Conservation (phyloP, 2,113 vertebrate genomes). For the Apodemus sylvaticus region DNA sequence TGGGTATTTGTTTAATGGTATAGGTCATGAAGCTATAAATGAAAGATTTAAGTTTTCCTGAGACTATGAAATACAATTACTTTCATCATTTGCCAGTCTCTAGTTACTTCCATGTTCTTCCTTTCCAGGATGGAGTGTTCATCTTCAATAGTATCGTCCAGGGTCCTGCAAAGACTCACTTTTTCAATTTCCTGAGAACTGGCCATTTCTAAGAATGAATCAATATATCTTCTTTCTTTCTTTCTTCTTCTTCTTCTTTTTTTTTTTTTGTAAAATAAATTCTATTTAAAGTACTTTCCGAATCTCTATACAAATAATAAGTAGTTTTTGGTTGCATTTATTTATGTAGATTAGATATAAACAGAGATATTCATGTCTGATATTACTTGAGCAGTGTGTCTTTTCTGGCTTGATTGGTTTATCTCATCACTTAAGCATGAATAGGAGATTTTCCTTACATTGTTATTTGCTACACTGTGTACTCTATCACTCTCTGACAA, state of each 20-base stretch:
- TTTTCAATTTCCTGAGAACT: background rate
- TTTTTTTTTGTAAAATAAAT: background rate
- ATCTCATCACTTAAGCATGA: slow-evolving; percentile 6
- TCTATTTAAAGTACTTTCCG: background rate
- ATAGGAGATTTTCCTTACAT: background rate
- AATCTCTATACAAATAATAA: background rate
- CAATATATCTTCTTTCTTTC: background rate
- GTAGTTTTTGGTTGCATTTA: background rate
- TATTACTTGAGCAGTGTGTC: background rate
- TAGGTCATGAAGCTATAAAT: slow-evolving; percentile 44
- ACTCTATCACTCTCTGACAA: background rate
- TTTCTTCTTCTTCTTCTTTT: no score
- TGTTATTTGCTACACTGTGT: background rate
- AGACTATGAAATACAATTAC: slow-evolving; percentile 38
- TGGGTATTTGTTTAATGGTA: slow-evolving; percentile 56
- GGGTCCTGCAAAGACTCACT: background rate
- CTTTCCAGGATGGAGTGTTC: slow-evolving; percentile 54
- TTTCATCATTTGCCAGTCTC: slow-evolving; percentile 43
- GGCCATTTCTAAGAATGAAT: background rate
- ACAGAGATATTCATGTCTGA: background rate
- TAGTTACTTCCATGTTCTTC: background rate
- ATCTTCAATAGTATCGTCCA: background rate
- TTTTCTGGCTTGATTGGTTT: slow-evolving; percentile 24
- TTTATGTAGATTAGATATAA: slow-evolving; percentile 16
- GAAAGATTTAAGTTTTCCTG: slow-evolving; percentile 53